Base-by-base conservation (phyloP, 2,888 invertebrate genomes). In the Meteorus colon region DNA sequence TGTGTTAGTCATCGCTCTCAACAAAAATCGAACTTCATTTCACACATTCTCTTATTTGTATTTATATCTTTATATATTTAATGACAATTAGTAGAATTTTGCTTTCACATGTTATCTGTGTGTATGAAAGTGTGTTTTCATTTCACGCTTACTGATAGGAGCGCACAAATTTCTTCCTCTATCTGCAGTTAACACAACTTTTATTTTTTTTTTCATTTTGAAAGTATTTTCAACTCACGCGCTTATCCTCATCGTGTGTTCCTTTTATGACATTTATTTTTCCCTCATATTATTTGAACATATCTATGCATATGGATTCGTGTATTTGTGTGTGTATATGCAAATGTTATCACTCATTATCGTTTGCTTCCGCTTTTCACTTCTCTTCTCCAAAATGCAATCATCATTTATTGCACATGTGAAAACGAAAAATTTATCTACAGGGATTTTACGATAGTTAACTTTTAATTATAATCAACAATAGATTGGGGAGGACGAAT, bases 341-440 rank as follows among this genome's bases (percentile, higher is more conserved):
- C 63, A 34, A 34, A 24, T 68, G n/a, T 12, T 71, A 62, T 62
- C 41, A 71, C 34, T 71, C 41, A 41, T 71, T 24, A 34, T 41
- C 31, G 41, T 62, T 41, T 60, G 24, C 48, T 62, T 27, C 65
- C 67, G 73, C 27, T 65, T 77, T 19, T 19, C 4, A n/a, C n/a
- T 19, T 19, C 19, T 55, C 24, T 24, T 19, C 8, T 70, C 66
- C 55, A 71, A 78, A 37, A 63, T 66, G 74, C 77, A 74, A 72
- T 60, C 70, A 74, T 77, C 71, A 62, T 74, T 77, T 74, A 70
- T 68, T 82, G 73, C 75, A 73, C 81, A 80, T 78, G 80, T 80
- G 82, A 85, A 81, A 73, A 76, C 80, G 85, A 86, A 84, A 86
- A 84, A 83, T 80, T 84, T 87, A 86, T 86, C 82, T 86, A 87